A percentile compares a stretch with the other conserved stretches of the same genome.
Evolutionary conservation across 1,140 invertebrate genomes (phyloP).

Genomic region (Bombus fervidus): DNA sequence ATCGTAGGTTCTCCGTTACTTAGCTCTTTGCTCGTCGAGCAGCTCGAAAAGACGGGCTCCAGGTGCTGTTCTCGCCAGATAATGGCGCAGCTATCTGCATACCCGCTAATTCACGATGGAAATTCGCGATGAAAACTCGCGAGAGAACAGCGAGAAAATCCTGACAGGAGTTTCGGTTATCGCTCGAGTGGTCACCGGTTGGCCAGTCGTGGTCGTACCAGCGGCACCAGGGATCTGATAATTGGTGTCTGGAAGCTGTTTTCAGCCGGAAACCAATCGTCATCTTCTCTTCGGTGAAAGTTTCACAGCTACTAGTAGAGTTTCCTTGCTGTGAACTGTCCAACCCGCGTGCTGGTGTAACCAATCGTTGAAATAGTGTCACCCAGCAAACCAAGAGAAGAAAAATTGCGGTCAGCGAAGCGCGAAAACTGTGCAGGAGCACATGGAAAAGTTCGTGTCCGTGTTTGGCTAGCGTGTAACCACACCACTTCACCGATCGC

Average conservation of each 20-base stretch:
- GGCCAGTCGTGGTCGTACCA: background rate
- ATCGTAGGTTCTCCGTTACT: background rate
- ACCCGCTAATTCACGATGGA: constrained; percentile 20
- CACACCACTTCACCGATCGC: constrained; percentile 7
- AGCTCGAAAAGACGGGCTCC: background rate
- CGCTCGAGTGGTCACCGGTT: constrained; percentile 18
- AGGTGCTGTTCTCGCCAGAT: background rate
- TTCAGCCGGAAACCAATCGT: constrained; percentile 49
- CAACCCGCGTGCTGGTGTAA: background rate
- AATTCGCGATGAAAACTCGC: background rate
- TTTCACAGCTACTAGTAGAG: constrained; percentile 14
- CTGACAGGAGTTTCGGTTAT: constrained; percentile 40
- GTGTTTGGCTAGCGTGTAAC: background rate
- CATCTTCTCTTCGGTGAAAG: constrained; percentile 22
- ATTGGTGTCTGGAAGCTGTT: constrained; percentile 44
- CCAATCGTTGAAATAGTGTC: constrained; percentile 10
- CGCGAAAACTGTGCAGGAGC: constrained; percentile 30
- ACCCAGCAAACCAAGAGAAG: background rate
- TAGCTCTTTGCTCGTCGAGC: too few relatives aligned
- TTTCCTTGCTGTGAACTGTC: constrained; percentile 3
- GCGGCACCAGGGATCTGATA: constrained; percentile 5
- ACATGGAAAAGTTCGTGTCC: background rate
- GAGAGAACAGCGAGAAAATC: background rate
- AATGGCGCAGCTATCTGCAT: constrained; percentile 3
- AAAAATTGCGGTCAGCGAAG: constrained; percentile 28